Percentiles rank a stretch among this genome's conserved stretches.
Evolutionary conservation across 2,888 invertebrate species (phyloP).

Genomic region (Rambutsinella grinnellia): DNA sequence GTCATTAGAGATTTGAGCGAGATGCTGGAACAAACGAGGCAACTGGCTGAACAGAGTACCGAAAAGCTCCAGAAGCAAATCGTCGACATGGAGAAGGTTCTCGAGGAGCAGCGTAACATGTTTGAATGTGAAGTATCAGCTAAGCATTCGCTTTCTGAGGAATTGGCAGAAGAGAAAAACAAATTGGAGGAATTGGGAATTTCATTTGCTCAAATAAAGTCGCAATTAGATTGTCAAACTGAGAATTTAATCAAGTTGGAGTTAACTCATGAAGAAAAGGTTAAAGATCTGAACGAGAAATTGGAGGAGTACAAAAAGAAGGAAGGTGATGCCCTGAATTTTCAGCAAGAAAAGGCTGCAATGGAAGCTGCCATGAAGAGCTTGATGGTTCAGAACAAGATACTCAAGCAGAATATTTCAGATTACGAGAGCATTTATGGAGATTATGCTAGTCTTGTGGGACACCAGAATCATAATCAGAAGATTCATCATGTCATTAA

Average conservation of each 20-base stretch:
- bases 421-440: conserved; percentile 18
- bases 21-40: no score
- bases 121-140: no score
- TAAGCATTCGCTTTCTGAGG: no score
- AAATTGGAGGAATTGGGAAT: not conserved
- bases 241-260: no score
- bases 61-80: no score
- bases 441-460: conserved; percentile 34
- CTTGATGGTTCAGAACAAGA: not conserved
- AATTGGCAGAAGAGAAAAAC: not conserved
- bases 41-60: no score
- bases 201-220: not conserved
- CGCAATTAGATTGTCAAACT: not conserved
- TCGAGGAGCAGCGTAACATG: no score
- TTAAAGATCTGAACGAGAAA: not conserved
- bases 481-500: conserved; percentile 55
- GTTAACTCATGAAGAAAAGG: no score
- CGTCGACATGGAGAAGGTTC: no score
- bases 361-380: not conserved
- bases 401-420: not conserved
- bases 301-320: not conserved
- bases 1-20: no score
- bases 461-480: conserved; percentile 55
- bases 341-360: not conserved
- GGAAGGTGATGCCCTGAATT: not conserved